These are phyloP conservation scores for Hydrolagus colliei DNA, from an alignment of 2,797 vertebrate genomes.

Conservation along the genomic window DNA sequence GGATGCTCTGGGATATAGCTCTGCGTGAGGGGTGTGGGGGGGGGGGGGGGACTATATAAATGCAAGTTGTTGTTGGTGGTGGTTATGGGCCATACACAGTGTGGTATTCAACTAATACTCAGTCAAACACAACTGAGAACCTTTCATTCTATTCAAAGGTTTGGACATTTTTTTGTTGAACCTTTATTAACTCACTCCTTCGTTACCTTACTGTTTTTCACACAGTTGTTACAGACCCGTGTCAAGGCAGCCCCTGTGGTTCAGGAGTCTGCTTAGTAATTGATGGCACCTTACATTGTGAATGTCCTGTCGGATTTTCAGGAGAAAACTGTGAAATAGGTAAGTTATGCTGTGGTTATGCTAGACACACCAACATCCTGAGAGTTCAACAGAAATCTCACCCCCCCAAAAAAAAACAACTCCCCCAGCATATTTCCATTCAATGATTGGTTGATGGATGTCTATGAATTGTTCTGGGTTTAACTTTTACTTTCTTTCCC, in stretches of 20 bases:
- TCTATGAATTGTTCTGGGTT: background rate
- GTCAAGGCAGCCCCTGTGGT: slow-evolving; percentile 55
- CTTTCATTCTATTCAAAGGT: background rate
- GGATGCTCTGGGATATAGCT: background rate
- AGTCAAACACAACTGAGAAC: background rate
- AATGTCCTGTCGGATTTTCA: slow-evolving; percentile 43
- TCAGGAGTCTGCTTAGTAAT: slow-evolving; percentile 49
- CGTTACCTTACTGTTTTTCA: background rate
- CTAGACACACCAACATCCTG: background rate
- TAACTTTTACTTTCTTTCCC: background rate
- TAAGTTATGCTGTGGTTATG: slow-evolving; percentile 38
- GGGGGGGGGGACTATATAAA: background rate
- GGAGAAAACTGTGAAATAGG: slow-evolving; percentile 44
- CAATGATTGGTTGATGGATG: background rate
- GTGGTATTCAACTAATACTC: background rate
- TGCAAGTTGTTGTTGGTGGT: background rate
- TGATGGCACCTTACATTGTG: slow-evolving; percentile 44
- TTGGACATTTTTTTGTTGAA: background rate
- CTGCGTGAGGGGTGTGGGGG: background rate
- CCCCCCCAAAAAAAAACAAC: too few species aligned
- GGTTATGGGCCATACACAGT: background rate
- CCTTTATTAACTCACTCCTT: background rate
- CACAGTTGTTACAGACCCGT: slow-evolving; percentile 46
- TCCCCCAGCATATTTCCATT: too few species aligned
- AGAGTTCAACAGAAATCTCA: background rate